A percentile compares a stretch with the other conserved stretches of the same genome.
Conservation (phyloP, 2,113 vertebrate species). For the Pipra filicauda region DNA sequence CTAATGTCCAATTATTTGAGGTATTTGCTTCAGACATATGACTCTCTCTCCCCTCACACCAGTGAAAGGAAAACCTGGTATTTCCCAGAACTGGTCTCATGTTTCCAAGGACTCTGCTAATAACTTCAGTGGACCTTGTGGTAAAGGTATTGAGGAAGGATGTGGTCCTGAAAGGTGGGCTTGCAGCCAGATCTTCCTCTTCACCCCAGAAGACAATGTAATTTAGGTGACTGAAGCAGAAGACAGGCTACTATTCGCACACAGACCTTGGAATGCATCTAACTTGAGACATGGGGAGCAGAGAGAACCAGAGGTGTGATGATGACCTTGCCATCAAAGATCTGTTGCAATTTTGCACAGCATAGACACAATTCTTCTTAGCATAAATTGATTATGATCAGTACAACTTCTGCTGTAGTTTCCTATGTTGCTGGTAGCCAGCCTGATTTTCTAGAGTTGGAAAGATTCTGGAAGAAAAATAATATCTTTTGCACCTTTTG, state of each 20-base stretch:
- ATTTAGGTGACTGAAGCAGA: neutral
- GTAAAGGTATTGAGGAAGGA: neutral
- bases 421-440: neutral
- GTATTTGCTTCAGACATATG: too few species aligned
- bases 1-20: too few species aligned
- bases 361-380: neutral
- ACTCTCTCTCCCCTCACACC: too few species aligned
- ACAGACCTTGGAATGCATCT: neutral
- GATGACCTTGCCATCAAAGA: neutral
- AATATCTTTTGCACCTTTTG: neutral
- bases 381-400: neutral
- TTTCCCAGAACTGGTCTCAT: too few species aligned
- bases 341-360: neutral
- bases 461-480: neutral
- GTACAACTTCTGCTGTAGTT: neutral
- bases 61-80: too few species aligned
- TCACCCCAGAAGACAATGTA: neutral
- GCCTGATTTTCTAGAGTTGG: neutral
- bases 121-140: neutral
- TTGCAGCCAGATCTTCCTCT: neutral
- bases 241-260: neutral
- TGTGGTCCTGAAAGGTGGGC: neutral
- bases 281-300: neutral
- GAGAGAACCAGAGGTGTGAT: neutral
- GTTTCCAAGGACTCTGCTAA: neutral